Conservation (phyloP, 2,888 invertebrate genomes). For the Diarsia brunnea region DNA sequence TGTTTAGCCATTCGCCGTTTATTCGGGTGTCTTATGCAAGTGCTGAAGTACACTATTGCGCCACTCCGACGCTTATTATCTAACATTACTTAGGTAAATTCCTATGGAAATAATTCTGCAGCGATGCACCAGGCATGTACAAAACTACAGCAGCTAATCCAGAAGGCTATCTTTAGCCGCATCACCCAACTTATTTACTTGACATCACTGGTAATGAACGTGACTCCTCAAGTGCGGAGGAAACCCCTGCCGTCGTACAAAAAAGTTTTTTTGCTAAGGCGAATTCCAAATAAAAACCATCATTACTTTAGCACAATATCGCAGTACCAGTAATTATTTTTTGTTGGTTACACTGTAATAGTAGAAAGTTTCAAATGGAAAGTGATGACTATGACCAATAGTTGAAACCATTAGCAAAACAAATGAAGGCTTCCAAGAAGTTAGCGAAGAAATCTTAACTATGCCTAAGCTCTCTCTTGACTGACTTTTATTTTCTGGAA, state of each 20-base stretch:
- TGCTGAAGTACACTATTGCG: background rate
- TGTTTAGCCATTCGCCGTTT: background rate
- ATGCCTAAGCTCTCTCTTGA: conserved; percentile 2
- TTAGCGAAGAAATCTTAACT: background rate
- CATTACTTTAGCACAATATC: background rate
- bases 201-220: background rate
- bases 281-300: background rate
- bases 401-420: conserved; percentile 22
- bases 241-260: background rate
- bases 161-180: background rate
- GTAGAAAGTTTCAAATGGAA: conserved; percentile 27
- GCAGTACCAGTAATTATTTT: background rate
- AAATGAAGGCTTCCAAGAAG: conserved; percentile 22
- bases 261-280: background rate
- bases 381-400: background rate
- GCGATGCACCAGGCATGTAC: background rate
- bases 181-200: background rate
- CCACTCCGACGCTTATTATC: background rate
- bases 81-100: background rate
- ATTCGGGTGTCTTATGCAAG: background rate
- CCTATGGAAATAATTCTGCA: background rate
- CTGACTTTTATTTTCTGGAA: background rate
- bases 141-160: background rate
- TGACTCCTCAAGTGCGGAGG: background rate
- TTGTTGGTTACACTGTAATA: background rate